Base-by-base conservation (phyloP, 2,797 vertebrate genomes). In the Oceanodroma leucorhoa region DNA sequence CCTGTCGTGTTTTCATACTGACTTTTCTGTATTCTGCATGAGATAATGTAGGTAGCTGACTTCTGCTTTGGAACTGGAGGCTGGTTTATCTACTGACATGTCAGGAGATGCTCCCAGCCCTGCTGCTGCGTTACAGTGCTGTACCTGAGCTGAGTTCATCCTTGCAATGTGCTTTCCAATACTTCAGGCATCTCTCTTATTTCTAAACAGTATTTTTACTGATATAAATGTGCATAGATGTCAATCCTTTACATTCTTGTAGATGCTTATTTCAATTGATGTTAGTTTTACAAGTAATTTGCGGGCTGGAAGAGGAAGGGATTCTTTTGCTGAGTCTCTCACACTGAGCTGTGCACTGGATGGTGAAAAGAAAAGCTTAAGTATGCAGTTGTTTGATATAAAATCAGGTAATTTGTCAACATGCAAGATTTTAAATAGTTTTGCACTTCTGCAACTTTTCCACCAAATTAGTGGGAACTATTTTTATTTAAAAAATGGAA, bases 71-170 rank as follows among this genome's bases (percentile, higher is more conserved):
- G 38, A 50, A 11, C n/a, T 15, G 32, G 40, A 53, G 15, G 5
- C 36, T 55, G 51, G 2, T 48, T 77, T 87, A 50, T 30, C 3
- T 30, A 6, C 18, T 3, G 20, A 18, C 12, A 9, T 0, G 0
- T 36, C 34, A 7, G 21, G 72, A 26, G 69, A 22, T 13, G 50
- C 21, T 30, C 46, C 67, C 64, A 58, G 72, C 70, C 23, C 23
- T 14, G 9, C 76, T 62, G 10, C 6, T 29, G 16, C 3, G 1
- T 65, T 53, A 13, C 21, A 3, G 46, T 11, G 43, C 66, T 32
- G 32, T 20, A 14, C 27, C 48, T 4, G 1, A 51, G 48, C 38
- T 69, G 87, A 12, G 40, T 71, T 61, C 23, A 41, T 30, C 57
- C 32, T 61, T 73, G 43, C 46, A 58, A 10, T 6, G 45, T 40